Base-by-base conservation (phyloP, 53 echinoderm and acorn worm species). In the Hippasteria phrygiana region DNA sequence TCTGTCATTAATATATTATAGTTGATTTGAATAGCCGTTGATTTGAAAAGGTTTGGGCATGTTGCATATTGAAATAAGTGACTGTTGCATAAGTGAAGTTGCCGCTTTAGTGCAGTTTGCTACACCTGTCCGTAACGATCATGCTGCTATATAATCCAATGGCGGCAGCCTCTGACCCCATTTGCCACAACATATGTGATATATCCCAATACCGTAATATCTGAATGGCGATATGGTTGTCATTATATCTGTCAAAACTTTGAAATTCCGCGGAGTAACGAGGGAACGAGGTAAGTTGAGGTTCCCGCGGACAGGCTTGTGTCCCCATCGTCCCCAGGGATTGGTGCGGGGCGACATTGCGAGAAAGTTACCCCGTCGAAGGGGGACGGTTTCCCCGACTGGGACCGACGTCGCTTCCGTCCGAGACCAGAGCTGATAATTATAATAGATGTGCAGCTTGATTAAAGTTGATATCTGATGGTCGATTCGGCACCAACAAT, bases 191-290 rank as follows among this genome's bases (percentile, higher is more conserved):
- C 59, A 59, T 26, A 59, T 59, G 59, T 59, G 59, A 59, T 59
- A 14, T 7, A 59, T 59, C 59, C 59, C 26, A 14, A 20, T n/a
- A n/a, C n/a, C n/a, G 2, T 22, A 59, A 20, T 26, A 26, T 59
- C 59, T 3, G 26, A 59, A 59, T 59, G 26, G 59, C 59, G 59
- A 59, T 59, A 65, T 82, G 64, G 82, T 65, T 43, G 42, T 66
- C 32, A 82, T 82, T 66, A 82, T 28, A 66, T 82, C 65, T 82
- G 82, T 82, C 82, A 82, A 82, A 82, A 82, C 82, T 82, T 82
- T 82, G 63, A 32, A 82, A 82, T 66, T 82, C 82, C 66, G 34
- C 33, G 66, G 47, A 27, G 66, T 66, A 66, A 82, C 82, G 65
- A 82, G 82, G 65, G 82, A 66, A 65, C 33, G 63, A 43, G 29